These are phyloP conservation scores for Nesoenas mayeri DNA, from an alignment of 2,113 vertebrate genomes.

Conservation along the genomic window DNA sequence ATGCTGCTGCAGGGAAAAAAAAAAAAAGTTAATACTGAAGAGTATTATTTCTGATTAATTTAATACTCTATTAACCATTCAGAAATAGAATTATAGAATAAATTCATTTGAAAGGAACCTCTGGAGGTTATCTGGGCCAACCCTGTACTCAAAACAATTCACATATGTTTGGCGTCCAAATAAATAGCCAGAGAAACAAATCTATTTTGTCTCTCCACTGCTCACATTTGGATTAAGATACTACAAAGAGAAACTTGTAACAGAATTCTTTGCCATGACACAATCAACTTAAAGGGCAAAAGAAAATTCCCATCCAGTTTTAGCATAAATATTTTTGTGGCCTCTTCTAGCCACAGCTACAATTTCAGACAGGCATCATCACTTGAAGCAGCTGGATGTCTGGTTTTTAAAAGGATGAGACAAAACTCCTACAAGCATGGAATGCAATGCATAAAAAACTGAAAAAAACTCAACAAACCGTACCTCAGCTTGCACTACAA, in stretches of 20 bases:
- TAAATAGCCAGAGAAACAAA: not conserved
- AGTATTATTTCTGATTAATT: not conserved
- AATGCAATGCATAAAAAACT: not conserved
- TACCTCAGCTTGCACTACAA: not conserved
- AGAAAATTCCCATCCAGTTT: conserved; percentile 13
- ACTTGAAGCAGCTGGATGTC: conserved; percentile 2
- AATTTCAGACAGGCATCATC: conserved; percentile 6
- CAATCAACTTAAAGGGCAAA: not conserved
- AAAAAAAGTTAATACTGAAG: not conserved
- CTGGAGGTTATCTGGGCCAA: not conserved
- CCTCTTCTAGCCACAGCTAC: not conserved
- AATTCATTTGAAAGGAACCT: not conserved
- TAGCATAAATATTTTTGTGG: conserved; percentile 13
- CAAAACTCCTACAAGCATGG: not conserved
- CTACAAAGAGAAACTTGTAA: not conserved
- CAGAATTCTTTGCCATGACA: not conserved
- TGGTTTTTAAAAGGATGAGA: not conserved
- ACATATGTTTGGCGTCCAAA: not conserved
- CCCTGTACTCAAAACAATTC: not conserved
- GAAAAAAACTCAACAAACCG: not conserved
- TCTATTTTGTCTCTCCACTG: not conserved
- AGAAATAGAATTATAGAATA: not conserved
- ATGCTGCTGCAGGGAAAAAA: not conserved
- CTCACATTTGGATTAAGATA: not conserved
- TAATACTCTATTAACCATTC: not conserved